A percentile compares a stretch with the other conserved stretches of the same genome.
Conservation (phyloP, 2,797 vertebrate species). For the Podarcis lilfordi region DNA sequence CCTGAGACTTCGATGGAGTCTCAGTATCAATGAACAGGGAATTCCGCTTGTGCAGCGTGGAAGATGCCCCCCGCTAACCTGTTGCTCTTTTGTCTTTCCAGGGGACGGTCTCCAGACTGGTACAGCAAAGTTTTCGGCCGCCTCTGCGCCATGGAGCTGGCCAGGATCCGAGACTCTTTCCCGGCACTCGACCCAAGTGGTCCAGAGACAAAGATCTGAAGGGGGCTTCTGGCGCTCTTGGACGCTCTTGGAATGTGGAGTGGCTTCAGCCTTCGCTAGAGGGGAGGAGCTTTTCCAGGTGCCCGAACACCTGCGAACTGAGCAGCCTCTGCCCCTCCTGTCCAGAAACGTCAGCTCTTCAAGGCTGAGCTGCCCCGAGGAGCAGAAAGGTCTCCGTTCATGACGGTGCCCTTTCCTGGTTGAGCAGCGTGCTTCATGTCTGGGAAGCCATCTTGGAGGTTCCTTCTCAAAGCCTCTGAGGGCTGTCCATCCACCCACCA, state of each 20-base stretch:
- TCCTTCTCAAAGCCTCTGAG: background rate
- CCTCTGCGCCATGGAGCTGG: slow-evolving; percentile 86
- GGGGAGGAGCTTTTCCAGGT: background rate
- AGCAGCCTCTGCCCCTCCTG: background rate
- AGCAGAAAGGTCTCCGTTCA: fast-evolving
- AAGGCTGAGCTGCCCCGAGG: background rate
- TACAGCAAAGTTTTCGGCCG: slow-evolving; percentile 89
- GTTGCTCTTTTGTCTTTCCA: slow-evolving; percentile 56
- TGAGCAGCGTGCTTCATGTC: fast-evolving
- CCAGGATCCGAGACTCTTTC: slow-evolving; percentile 87
- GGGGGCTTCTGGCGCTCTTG: background rate
- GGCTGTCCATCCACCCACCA: background rate
- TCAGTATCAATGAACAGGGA: too few species aligned
- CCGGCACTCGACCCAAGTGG: slow-evolving; percentile 73
- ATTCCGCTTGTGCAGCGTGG: too few species aligned
- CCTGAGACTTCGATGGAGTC: background rate
- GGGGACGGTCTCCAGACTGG: slow-evolving; percentile 89
- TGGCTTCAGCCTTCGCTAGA: background rate
- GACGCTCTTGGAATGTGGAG: background rate
- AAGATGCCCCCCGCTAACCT: fast-evolving
- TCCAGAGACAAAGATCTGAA: slow-evolving; percentile 83
- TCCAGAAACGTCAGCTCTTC: background rate
- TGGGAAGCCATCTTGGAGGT: background rate
- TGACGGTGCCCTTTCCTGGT: background rate
- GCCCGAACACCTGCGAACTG: background rate